phyloP scores from a whole-genome alignment of 2,113 vertebrate species.

The Amphiprion percula region DNA sequence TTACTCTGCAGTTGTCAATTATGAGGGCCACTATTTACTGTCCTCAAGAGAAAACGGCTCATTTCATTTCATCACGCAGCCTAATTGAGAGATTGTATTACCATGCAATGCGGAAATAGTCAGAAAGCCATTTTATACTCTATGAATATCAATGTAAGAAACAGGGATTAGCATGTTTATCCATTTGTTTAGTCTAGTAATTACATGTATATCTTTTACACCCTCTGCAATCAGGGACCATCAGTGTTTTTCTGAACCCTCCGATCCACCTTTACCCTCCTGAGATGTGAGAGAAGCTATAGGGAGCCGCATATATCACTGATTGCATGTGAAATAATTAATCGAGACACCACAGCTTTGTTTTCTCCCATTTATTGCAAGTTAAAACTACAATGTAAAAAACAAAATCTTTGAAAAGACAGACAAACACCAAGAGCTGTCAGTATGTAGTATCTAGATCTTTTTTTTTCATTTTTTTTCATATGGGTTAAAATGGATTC shows the following conservation, averaged over 20 bases:
- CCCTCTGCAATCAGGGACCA: conserved; percentile 28
- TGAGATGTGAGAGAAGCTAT: neutral
- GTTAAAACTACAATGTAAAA: neutral
- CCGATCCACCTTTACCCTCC: neutral
- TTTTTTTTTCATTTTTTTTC: conserved; percentile 36
- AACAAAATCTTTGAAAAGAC: conserved; percentile 10
- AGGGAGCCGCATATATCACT: neutral
- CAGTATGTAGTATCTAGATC: conserved; percentile 17
- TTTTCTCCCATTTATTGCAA: conserved; percentile 17
- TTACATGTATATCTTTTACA: conserved; percentile 48
- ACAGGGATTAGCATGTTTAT: conserved; percentile 58
- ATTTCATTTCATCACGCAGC: conserved; percentile 80
- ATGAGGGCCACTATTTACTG: conserved; percentile 69
- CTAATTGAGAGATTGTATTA: conserved; percentile 81
- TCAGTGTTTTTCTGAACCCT: conserved; percentile 7
- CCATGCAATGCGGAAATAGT: conserved; percentile 66
- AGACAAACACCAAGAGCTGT: neutral
- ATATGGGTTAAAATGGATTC: conserved; percentile 59
- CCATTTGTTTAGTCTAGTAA: conserved; percentile 55
- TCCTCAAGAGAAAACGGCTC: conserved; percentile 78
- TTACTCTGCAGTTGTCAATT: conserved; percentile 76
- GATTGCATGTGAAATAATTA: conserved; percentile 35
- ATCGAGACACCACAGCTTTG: neutral
- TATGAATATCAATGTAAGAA: conserved; percentile 72
- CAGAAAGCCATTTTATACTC: conserved; percentile 65